Evolutionary conservation across 2,888 invertebrate genomes (phyloP).

Genomic region (Pachycephus smyrnensis): DNA sequence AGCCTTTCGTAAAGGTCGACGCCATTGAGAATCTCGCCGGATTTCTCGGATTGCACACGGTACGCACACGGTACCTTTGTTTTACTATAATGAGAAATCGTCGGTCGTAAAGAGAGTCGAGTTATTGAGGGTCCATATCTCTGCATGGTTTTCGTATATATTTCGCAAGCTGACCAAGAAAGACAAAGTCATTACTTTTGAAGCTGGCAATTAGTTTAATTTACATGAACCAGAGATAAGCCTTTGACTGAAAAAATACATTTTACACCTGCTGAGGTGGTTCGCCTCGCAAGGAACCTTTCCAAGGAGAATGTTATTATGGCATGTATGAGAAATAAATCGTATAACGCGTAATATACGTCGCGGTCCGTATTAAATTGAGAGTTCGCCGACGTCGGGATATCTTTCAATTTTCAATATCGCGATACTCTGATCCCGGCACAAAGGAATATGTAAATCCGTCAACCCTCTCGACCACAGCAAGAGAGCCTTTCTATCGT

Average conservation of each 20-base stretch:
- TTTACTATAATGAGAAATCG: background rate
- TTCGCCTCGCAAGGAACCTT: background rate
- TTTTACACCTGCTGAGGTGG: background rate
- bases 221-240: background rate
- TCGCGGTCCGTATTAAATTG: background rate
- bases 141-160: background rate
- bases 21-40: conserved; percentile 79
- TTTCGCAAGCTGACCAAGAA: background rate
- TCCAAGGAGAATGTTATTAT: background rate
- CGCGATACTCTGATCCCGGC: background rate
- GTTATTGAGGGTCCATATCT: background rate
- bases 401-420: background rate
- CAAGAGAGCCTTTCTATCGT: background rate
- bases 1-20: conserved; percentile 74
- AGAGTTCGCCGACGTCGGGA: background rate
- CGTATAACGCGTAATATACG: background rate
- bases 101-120: background rate
- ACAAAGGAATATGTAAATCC: background rate
- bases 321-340: background rate
- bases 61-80: conserved; percentile 73
- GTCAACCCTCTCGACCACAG: background rate
- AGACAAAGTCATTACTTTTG: background rate
- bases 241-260: background rate
- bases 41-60: conserved; percentile 77
- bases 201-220: background rate